Evolutionary conservation across 2,888 invertebrate species (phyloP), one percentile per base, ranked within the genome.

Genomic region (Melanostoma scalare): DNA sequence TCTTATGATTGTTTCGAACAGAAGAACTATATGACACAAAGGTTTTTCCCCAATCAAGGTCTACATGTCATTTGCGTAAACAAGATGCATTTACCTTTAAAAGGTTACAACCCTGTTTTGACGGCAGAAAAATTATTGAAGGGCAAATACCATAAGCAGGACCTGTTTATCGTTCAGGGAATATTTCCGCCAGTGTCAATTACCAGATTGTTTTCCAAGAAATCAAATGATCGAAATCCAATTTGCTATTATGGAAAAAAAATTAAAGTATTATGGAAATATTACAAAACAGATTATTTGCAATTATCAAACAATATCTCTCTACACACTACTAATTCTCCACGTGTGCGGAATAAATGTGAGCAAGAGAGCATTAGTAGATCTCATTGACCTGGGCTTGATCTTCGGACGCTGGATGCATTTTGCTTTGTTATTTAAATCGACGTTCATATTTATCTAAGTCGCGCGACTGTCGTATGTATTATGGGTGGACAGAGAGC

Each of bases 351-450:
- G 33, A 61, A 38, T 58, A 9, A 31, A 6, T 9, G 9, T 35
- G 30, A 36, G 40, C 50, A n/a, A 31, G 33, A 50, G 40, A 42
- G 36, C n/a, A 35, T 44, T 9, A 35, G 53, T 61, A 42, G 56
- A 68, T 73, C 61, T 50, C 77, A 77, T 77, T 82, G 81, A 82
- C 77, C 81, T 55, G n/a, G 31, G 72, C 72, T 56, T 82, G 81
- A 82, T 77, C 81, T 82, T 58, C 72, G 77, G 72, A 82, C 81
- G 63, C 44, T 77, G 52, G 56, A 56, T 68, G 68, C 61, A 68
- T 77, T 76, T 60, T 55, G 30, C 31, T 36, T 44, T 60, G 38
- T 6, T 46, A 63, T 10, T 40, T 9, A 6, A 33, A 20, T 30
- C 53, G 46, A 20, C 40, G 76, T 56, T 20, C 46, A 46, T 40